A percentile compares a stretch with the other conserved stretches of the same genome.
phyloP scores from a whole-genome alignment of 2,888 invertebrate species.

The Polyploca ridens region DNA sequence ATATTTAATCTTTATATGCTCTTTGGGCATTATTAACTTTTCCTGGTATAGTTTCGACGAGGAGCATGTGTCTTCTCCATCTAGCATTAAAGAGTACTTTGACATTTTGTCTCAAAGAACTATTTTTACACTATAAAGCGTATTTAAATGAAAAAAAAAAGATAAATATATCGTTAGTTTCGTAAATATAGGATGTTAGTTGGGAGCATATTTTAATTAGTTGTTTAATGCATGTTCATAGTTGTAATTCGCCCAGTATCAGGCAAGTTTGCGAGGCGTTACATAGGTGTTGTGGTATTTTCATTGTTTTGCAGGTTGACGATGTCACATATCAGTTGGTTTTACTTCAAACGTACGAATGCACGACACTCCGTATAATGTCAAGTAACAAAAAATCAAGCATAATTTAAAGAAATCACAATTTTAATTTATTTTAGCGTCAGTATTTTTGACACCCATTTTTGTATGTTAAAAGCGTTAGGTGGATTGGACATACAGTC shows the following conservation, averaged over 20 bases:
- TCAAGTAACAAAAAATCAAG: constrained; percentile 26
- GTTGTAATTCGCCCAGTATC: constrained; percentile 69
- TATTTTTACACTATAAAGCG: constrained; percentile 79
- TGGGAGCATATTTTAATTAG: constrained; percentile 79
- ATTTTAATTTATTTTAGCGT: constrained; percentile 31
- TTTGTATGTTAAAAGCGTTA: constrained; percentile 32
- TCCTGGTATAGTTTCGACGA: constrained; percentile 47
- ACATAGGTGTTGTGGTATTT: constrained; percentile 51
- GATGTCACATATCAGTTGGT: constrained; percentile 62
- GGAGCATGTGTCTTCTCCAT: constrained; percentile 37
- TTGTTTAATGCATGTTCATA: constrained; percentile 79
- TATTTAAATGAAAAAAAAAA: constrained; percentile 68
- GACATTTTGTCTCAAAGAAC: constrained; percentile 71
- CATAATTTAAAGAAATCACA: constrained; percentile 36
- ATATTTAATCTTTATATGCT: constrained; percentile 45
- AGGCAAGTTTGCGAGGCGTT: constrained; percentile 54
- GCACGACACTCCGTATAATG: constrained; percentile 25
- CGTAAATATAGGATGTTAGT: constrained; percentile 75
- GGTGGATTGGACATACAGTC: constrained; percentile 52
- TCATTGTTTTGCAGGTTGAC: constrained; percentile 57
- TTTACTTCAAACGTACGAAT: constrained; percentile 30
- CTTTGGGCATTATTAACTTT: constrained; percentile 70
- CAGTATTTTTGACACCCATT: background rate
- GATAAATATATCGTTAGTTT: constrained; percentile 78
- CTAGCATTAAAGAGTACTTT: constrained; percentile 60